A percentile compares a stretch with the other conserved stretches of the same genome.
Evolutionary conservation across 2,113 vertebrate species (phyloP).

Genomic region (Mola mola): DNA sequence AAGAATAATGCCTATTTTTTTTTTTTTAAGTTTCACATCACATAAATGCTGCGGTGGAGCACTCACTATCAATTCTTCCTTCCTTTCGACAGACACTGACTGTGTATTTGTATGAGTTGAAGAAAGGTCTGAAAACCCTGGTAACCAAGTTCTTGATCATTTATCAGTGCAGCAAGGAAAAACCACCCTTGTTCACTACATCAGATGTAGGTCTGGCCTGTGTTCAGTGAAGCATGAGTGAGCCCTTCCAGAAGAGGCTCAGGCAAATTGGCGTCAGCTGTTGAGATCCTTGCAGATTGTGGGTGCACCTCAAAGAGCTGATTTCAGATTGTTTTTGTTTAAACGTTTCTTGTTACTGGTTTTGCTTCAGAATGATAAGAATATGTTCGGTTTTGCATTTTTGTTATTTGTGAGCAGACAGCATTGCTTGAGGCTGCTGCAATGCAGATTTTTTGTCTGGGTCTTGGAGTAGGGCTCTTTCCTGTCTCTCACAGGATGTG

Average conservation of each 20-base stretch:
- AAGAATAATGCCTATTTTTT: neutral
- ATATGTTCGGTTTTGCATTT: constrained; percentile 5
- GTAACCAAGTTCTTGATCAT: constrained; percentile 55
- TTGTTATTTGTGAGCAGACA: constrained; percentile 11
- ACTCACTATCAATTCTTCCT: too few relatives aligned
- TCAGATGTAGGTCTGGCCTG: constrained; percentile 77
- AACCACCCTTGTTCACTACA: constrained; percentile 69
- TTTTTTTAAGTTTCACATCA: neutral
- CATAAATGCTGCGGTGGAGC: constrained; percentile 3
- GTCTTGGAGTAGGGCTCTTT: constrained; percentile 52
- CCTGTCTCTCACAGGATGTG: constrained; percentile 85
- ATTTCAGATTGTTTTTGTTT: too few relatives aligned
- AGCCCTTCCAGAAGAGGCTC: constrained; percentile 69
- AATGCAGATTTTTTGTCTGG: constrained; percentile 52
- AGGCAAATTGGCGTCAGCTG: constrained; percentile 79
- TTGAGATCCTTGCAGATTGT: constrained; percentile 60
- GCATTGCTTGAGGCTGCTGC: constrained; percentile 52
- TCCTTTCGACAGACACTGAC: constrained; percentile 36
- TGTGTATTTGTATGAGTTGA: constrained; percentile 37
- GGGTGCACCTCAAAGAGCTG: constrained; percentile 64
- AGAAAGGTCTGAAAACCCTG: constrained; percentile 34
- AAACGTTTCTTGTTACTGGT: neutral
- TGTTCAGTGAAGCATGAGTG: constrained; percentile 64
- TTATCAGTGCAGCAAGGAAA: constrained; percentile 68
- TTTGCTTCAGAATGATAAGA: constrained; percentile 23